These are phyloP conservation scores for Epinephelus lanceolatus DNA, from an alignment of 2,113 vertebrate genomes.

Conservation along the genomic window DNA sequence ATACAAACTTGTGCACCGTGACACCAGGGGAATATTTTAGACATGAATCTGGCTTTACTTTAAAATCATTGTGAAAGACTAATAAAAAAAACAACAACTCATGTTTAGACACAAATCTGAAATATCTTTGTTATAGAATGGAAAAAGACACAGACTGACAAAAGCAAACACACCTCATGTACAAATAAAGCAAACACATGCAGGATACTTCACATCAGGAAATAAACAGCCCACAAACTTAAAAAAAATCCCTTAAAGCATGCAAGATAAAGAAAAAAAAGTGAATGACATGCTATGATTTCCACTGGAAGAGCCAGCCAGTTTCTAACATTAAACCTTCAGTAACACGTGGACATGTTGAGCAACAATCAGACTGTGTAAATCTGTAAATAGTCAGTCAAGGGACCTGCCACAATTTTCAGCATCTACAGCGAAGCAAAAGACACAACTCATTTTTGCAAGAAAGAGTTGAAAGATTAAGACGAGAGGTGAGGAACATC, in stretches of 20 bases:
- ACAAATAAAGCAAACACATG: constrained; percentile 16
- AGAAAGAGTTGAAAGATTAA: constrained; percentile 9
- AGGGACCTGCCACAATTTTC: constrained; percentile 68
- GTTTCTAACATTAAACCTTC: constrained; percentile 57
- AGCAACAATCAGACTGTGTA: constrained; percentile 19
- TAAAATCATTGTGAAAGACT: constrained; percentile 28
- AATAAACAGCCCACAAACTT: constrained; percentile 11
- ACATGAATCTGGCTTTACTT: neutral
- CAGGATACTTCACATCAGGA: constrained; percentile 7
- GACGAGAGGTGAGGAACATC: constrained; percentile 11
- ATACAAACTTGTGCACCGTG: constrained; percentile 14
- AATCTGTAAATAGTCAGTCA: constrained; percentile 27
- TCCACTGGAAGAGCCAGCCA: constrained; percentile 78
- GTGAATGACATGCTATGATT: constrained; percentile 31
- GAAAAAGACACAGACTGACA: neutral
- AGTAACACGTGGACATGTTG: constrained; percentile 19
- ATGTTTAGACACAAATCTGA: neutral
- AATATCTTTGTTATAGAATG: neutral
- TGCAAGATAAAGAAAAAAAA: neutral
- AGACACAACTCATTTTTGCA: constrained; percentile 6
- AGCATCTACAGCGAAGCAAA: constrained; percentile 48
- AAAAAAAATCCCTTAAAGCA: neutral
- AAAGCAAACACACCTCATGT: constrained; percentile 7
- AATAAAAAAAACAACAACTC: neutral
- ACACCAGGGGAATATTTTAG: constrained; percentile 20